phyloP scores from a whole-genome alignment of 2,797 vertebrate species.

The Trachops cirrhosus region DNA sequence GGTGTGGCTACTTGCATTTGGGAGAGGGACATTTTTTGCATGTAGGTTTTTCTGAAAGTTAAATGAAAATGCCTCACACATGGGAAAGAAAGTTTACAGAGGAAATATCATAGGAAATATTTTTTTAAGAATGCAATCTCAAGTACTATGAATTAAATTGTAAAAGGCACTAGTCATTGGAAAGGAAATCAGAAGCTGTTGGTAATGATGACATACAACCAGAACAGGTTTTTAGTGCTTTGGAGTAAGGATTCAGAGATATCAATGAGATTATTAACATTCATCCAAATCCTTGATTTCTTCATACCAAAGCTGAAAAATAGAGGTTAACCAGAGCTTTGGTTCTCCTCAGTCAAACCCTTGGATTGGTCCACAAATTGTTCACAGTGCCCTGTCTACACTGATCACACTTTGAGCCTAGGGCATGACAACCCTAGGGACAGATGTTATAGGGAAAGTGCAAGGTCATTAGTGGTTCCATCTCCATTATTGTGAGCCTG shows the following conservation, averaged over 20 bases:
- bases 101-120: constrained; percentile 64
- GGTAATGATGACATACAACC: constrained; percentile 24
- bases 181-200: constrained; percentile 58
- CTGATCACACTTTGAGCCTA: constrained; percentile 4
- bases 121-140: constrained; percentile 51
- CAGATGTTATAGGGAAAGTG: constrained; percentile 67
- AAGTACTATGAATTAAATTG: constrained; percentile 51
- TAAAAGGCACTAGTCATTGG: constrained; percentile 4
- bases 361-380: constrained; percentile 5
- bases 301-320: not conserved
- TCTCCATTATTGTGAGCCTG: constrained; percentile 69
- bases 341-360: not conserved
- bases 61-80: constrained; percentile 63
- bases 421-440: constrained; percentile 43
- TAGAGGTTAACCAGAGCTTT: not conserved
- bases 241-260: constrained; percentile 17
- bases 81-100: constrained; percentile 73
- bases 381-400: not conserved
- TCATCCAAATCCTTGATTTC: constrained; percentile 4
- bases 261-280: not conserved
- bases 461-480: constrained; percentile 75
- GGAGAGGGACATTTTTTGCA: not conserved
- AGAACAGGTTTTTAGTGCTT: constrained; percentile 12
- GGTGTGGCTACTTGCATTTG: not conserved
- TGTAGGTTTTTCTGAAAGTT: constrained; percentile 68